These are phyloP conservation scores for Lepus townsendii DNA, from an alignment of 2,797 vertebrate genomes.

Conservation along the genomic window DNA sequence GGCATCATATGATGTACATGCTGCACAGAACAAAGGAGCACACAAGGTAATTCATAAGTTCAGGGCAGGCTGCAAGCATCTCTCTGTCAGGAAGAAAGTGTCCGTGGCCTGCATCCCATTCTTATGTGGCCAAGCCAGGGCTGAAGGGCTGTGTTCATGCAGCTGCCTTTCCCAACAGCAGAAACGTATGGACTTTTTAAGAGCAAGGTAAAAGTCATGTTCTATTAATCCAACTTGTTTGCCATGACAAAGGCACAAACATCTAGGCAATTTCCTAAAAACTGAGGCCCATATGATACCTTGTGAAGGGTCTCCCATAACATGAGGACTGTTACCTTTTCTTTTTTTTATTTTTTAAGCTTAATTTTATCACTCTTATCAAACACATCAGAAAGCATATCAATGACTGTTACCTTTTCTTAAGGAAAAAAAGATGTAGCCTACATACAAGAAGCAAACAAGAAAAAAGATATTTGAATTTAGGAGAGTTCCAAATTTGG, in stretches of 20 bases:
- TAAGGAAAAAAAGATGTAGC: not conserved
- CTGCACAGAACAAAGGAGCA: not conserved
- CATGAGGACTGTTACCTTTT: not conserved
- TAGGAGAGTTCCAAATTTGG: not conserved
- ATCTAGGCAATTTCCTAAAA: not conserved
- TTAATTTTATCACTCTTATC: not conserved
- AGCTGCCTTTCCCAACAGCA: not conserved
- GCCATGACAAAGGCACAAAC: not conserved
- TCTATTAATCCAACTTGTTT: not conserved
- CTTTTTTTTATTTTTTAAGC: not conserved
- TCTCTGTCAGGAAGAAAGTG: not conserved
- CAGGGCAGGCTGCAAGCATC: not conserved
- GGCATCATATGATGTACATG: not conserved
- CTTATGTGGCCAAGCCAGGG: not conserved
- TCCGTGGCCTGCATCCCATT: too few relatives aligned
- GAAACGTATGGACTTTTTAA: not conserved
- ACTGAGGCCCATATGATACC: not conserved
- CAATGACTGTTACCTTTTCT: too few relatives aligned
- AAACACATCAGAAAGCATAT: too few relatives aligned
- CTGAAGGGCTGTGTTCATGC: not conserved
- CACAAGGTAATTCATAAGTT: not conserved
- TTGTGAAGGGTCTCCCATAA: not conserved
- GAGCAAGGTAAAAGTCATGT: not conserved
- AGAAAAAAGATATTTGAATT: not conserved
- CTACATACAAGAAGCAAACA: slow-evolving; percentile 37